phyloP scores from a whole-genome alignment of 2,888 invertebrate species.

The Drosophila pseudotalamancana region DNA sequence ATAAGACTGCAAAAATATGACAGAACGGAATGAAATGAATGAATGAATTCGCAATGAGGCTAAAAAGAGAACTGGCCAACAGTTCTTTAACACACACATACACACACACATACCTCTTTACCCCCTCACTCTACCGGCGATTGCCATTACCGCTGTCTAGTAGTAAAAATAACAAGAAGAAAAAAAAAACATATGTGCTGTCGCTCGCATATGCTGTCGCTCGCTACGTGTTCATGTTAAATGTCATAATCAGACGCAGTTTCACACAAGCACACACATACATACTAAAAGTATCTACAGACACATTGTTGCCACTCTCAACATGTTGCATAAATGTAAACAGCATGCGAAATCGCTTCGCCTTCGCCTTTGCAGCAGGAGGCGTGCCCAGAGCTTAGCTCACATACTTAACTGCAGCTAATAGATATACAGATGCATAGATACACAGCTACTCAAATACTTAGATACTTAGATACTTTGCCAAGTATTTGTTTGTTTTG shows the following conservation, averaged over 20 bases:
- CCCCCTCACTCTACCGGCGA: too few species aligned
- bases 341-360: constrained; percentile 61
- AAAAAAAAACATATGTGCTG: constrained; percentile 38
- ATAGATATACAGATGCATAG: constrained; percentile 30
- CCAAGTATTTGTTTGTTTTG: constrained; percentile 1
- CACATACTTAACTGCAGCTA: constrained; percentile 48
- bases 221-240: constrained; percentile 75
- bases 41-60: constrained; percentile 61
- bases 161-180: constrained; percentile 14
- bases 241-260: constrained; percentile 74
- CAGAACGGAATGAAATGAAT: constrained; percentile 49
- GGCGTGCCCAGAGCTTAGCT: constrained; percentile 52
- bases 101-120: too few species aligned
- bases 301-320: constrained; percentile 56
- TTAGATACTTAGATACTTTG: neutral
- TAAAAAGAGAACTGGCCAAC: constrained; percentile 34
- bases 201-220: constrained; percentile 65
- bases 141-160: constrained; percentile 32
- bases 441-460: constrained; percentile 5
- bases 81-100: too few species aligned
- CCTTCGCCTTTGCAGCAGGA: constrained; percentile 23
- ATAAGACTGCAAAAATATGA: constrained; percentile 60
- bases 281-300: constrained; percentile 41
- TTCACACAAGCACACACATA: constrained; percentile 21
- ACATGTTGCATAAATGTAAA: constrained; percentile 65